Conservation (phyloP, 2,888 invertebrate genomes). For the Dimorphilus gyrociliatus region DNA sequence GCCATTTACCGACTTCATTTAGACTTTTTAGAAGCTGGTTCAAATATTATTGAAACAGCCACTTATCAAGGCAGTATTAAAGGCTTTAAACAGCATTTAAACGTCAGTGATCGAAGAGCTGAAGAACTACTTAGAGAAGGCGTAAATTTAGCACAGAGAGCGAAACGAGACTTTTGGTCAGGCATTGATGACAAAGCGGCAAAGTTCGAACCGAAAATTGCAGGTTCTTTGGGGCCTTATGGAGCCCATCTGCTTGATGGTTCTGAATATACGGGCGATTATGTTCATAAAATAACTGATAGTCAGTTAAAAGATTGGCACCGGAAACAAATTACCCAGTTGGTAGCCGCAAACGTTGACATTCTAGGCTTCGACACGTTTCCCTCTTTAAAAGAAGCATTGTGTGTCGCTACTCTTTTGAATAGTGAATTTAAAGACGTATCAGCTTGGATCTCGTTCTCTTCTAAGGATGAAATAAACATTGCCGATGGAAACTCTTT, state of each 20-base stretch:
- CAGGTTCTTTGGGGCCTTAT: constrained; percentile 79
- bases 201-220: constrained; percentile 26
- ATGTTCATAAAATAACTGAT: constrained; percentile 24
- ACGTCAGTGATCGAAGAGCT: constrained; percentile 51
- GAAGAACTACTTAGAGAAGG: constrained; percentile 55
- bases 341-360: constrained; percentile 65
- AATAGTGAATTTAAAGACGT: constrained; percentile 58
- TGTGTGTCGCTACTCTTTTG: constrained; percentile 59
- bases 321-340: constrained; percentile 56
- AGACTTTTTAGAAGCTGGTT: constrained; percentile 53
- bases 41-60: constrained; percentile 68
- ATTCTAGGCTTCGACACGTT: constrained; percentile 78
- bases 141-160: constrained; percentile 56
- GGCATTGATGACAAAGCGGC: constrained; percentile 1
- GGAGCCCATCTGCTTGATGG: constrained; percentile 76
- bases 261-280: constrained; percentile 75
- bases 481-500: constrained; percentile 2
- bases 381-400: constrained; percentile 66
- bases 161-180: constrained; percentile 37
- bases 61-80: constrained; percentile 67
- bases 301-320: constrained; percentile 64
- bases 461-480: constrained; percentile 51
- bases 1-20: constrained; percentile 48
- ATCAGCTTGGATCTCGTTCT: constrained; percentile 73
- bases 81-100: constrained; percentile 57